phyloP scores from a whole-genome alignment of 1,140 invertebrate genomes.

The Drosophila teissieri region DNA sequence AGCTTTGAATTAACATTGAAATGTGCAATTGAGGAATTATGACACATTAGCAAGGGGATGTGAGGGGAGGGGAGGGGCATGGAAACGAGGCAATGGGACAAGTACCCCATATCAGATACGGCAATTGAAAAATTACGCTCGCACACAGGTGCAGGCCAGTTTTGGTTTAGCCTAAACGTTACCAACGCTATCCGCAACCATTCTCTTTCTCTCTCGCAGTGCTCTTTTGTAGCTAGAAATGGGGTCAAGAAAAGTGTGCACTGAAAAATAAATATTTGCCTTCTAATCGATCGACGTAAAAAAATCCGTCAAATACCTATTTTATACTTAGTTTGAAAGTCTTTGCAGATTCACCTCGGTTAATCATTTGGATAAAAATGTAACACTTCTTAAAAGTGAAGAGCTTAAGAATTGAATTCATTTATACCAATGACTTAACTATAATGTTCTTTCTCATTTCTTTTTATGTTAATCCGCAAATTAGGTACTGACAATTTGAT shows the following conservation, averaged over 20 bases:
- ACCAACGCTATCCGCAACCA: slow-evolving; percentile 1
- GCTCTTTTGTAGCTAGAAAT: slow-evolving; percentile 8
- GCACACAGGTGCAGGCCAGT: not conserved
- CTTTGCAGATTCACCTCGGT: too few species aligned
- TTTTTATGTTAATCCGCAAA: too few species aligned
- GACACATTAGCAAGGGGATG: slow-evolving; percentile 21
- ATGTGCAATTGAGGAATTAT: slow-evolving; percentile 56
- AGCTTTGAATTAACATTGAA: slow-evolving; percentile 68
- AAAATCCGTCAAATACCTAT: too few species aligned
- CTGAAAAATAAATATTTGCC: not conserved
- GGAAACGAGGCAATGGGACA: not conserved
- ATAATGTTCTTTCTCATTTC: too few species aligned
- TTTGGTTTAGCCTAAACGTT: slow-evolving; percentile 16
- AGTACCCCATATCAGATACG: slow-evolving; percentile 16
- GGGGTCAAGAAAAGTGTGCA: slow-evolving; percentile 38
- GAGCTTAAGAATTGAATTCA: too few species aligned
- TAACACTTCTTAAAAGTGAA: too few species aligned
- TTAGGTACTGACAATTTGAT: too few species aligned
- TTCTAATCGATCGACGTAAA: not conserved
- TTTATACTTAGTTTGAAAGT: too few species aligned
- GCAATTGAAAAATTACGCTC: slow-evolving; percentile 41
- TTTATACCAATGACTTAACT: too few species aligned
- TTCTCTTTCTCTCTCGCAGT: not conserved
- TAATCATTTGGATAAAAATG: too few species aligned
- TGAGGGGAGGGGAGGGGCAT: not conserved